Conservation (phyloP, 2,888 invertebrate species). For the Melanostoma mellinum region DNA sequence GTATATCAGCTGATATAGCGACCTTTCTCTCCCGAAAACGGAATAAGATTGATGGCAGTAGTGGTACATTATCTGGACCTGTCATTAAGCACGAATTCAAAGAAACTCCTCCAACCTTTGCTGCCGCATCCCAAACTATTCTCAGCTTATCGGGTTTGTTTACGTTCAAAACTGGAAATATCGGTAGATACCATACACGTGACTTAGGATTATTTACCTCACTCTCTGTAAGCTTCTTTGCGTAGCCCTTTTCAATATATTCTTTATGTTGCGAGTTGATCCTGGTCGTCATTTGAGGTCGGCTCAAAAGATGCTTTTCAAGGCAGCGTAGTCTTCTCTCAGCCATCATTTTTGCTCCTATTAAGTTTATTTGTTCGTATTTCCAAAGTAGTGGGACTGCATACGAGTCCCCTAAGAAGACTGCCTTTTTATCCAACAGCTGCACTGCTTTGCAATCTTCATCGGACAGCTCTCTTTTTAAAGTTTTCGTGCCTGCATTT, state of each 20-base stretch:
- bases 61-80: neutral
- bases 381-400: constrained; percentile 26
- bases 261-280: constrained; percentile 10
- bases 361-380: neutral
- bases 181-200: constrained; percentile 27
- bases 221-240: constrained; percentile 3
- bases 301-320: neutral
- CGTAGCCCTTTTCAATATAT: constrained; percentile 4
- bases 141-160: neutral
- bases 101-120: neutral
- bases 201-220: neutral
- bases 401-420: neutral
- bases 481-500: constrained; percentile 4
- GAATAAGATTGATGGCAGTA: neutral
- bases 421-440: constrained; percentile 11
- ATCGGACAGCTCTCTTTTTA: constrained; percentile 1
- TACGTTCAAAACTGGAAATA: neutral
- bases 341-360: neutral
- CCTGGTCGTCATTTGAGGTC: neutral
- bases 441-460: constrained; percentile 20
- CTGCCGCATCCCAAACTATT: constrained; percentile 1
- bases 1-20: neutral
- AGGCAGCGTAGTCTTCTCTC: constrained; percentile 31
- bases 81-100: neutral
- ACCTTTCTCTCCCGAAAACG: constrained; percentile 2